These are phyloP conservation scores for Aphelocoma californica DNA, from an alignment of 2,797 vertebrate species.

Conservation along the genomic window DNA sequence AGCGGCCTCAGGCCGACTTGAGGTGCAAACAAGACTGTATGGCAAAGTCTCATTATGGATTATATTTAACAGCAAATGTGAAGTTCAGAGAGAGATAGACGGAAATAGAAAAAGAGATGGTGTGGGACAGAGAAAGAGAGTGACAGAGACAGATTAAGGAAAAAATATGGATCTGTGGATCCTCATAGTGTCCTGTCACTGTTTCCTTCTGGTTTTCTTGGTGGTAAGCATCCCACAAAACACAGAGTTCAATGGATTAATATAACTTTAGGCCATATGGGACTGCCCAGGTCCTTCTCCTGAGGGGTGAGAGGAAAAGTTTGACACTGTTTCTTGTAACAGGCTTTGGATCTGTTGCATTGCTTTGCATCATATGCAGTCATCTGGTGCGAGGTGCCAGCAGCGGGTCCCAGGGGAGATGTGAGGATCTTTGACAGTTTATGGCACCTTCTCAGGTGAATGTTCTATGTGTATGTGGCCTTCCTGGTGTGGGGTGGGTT, in stretches of 20 bases:
- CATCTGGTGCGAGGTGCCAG: fast-evolving
- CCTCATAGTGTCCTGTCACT: too few species aligned
- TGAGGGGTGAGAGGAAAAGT: not conserved
- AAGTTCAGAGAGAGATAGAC: not conserved
- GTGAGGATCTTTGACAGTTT: fast-evolving
- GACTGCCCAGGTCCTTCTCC: too few species aligned
- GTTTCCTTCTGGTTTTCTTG: not conserved
- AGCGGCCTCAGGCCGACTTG: fast-evolving
- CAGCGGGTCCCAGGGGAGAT: fast-evolving
- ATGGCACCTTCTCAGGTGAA: not conserved
- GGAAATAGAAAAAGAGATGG: not conserved
- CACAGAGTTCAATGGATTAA: not conserved
- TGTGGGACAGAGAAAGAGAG: not conserved
- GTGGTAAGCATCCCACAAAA: not conserved
- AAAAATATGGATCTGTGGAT: not conserved
- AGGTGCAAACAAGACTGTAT: not conserved
- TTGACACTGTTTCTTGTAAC: not conserved
- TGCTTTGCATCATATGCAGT: fast-evolving
- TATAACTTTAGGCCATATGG: too few species aligned
- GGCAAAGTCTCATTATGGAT: not conserved
- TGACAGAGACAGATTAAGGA: not conserved
- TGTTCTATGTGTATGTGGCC: not conserved
- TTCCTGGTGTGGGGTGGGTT: not conserved
- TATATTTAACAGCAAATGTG: not conserved
- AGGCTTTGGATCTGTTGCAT: too few species aligned